Base-by-base conservation (phyloP, 2,113 vertebrate species). In the Pomatorhinus ruficollis region DNA sequence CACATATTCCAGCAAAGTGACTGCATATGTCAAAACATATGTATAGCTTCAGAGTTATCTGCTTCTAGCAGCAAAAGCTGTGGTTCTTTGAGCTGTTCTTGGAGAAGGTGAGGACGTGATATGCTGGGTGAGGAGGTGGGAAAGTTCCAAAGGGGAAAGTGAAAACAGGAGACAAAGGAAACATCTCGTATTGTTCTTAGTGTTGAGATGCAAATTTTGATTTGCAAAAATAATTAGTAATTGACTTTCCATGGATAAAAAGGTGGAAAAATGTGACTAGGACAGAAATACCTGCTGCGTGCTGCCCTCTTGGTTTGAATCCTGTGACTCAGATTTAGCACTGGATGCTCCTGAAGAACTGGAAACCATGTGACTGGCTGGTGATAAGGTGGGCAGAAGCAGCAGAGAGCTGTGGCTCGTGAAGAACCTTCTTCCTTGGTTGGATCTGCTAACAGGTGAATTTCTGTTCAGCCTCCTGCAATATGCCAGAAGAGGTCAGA, bases 31-130 rank as follows among this genome's bases (percentile, higher is more conserved):
- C 69, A 81, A 83, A 96, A 87, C 42, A 63, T 80, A 74, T 12
- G 23, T 59, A 30, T 22, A 28, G 44, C 81, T 93, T 89, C 56
- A 63, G 77, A 83, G 61, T 28, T 63, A 23, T 22, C 52, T 61
- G 63, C 80, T 92, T 89, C 76, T 70, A 74, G 72, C 81, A 94
- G 76, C 31, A 60, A 83, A 60, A 83, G n/a, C 72, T 83, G 64
- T 45, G 23, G 18, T 72, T 89, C 37, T 70, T 89, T 42, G 53
- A 74, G 59, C 80, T 93, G 30, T 84, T 94, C 7, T 59, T 54
- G 64, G 71, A 87, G 47, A 50, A 70, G 63, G 60, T 5, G 50
- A 57, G 50, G 37, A 23, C n/a, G 60, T 64, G 14, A 5, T 64
- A 30, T 52, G n/a, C 45, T 49, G 37, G 16, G 5, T 53, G 7